Base-by-base conservation (phyloP, 2,113 vertebrate species). In the Hemiprocne comata region DNA sequence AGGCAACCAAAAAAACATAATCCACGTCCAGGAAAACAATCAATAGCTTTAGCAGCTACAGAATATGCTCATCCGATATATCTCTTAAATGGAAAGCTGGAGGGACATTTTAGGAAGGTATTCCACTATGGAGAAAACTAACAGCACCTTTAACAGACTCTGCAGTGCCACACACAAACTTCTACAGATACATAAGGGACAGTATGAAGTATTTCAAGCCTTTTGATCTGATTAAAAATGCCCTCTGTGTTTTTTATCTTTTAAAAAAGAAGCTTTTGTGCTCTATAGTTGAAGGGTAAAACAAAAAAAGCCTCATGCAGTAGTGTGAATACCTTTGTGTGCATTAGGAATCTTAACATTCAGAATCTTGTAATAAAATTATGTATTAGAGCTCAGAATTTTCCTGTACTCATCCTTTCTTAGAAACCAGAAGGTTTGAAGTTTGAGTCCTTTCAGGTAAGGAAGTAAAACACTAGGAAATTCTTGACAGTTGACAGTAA, bases 171-270 rank as follows among this genome's bases (percentile, higher is more conserved):
- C 50, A 90, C 53, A 86, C 11, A 76, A 79, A 83, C 8, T 85
- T 73, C 65, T 91, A 53, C 51, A 60, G 74, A 44, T 10, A 64
- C 14, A 72, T 38, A 80, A 80, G 33, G 40, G 81, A 66, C 24
- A 85, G 12, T 50, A 54, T 51, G 78, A 94, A 89, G 57, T 79
- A 57, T 60, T 85, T 77, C 21, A 73, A 24, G n/a, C 6, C 17
- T 93, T 91, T 70, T 89, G 38, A 87, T 85, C 40, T 50, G 28
- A 69, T 62, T 40, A 81, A 88, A 94, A 90, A 93, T 46, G 7
- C 2, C 33, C n/a, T 95, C 40, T 88, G 13, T 79, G 17, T 50
- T 78, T 90, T 83, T 93, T 64, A n/a, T 36, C 11, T 90, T 75
- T 28, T 55, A n/a, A 79, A 83, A 79, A 75, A 51, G 2, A 75